Conservation (phyloP, 2,113 vertebrate species). For the Dolichallabes microphthalmus region DNA sequence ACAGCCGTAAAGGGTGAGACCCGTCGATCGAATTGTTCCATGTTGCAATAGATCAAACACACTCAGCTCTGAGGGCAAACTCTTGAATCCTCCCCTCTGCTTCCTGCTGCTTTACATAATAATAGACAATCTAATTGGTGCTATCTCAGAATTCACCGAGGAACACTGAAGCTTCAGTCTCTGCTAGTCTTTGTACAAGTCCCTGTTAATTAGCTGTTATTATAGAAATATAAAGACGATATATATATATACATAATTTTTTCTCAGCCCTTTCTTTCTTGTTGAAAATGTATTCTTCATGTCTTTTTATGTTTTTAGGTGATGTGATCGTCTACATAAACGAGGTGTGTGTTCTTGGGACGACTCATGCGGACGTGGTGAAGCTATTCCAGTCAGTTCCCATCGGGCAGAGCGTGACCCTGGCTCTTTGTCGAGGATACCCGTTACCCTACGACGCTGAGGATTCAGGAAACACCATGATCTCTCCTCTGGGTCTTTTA, state of each 20-base stretch:
- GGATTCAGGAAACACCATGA: conserved; percentile 82
- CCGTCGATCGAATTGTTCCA: conserved; percentile 36
- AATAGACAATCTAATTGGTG: not conserved
- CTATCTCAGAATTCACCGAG: not conserved
- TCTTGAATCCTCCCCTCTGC: not conserved
- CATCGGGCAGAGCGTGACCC: conserved; percentile 95
- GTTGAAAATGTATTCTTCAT: not conserved
- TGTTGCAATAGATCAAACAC: conserved; percentile 34
- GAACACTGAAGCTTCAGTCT: not conserved
- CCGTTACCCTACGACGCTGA: conserved; percentile 97
- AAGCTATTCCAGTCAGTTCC: conserved; percentile 99
- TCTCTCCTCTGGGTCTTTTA: conserved; percentile 85
- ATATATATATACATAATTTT: not conserved
- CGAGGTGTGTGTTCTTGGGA: conserved; percentile 97
- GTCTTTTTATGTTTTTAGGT: conserved; percentile 71
- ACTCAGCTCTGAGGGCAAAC: not conserved
- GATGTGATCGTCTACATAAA: conserved; percentile 99
- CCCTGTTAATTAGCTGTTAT: not conserved
- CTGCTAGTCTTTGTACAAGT: not conserved
- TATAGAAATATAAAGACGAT: not conserved
- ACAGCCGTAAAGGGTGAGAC: conserved; percentile 54
- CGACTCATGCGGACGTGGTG: conserved; percentile 97
- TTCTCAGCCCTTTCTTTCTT: not conserved
- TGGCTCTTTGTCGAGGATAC: conserved; percentile 97
- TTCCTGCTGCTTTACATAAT: not conserved